Evolutionary conservation across 1,140 invertebrate species (phyloP), one percentile per base, ranked within the genome.

Genomic region (Mamestra configurata): DNA sequence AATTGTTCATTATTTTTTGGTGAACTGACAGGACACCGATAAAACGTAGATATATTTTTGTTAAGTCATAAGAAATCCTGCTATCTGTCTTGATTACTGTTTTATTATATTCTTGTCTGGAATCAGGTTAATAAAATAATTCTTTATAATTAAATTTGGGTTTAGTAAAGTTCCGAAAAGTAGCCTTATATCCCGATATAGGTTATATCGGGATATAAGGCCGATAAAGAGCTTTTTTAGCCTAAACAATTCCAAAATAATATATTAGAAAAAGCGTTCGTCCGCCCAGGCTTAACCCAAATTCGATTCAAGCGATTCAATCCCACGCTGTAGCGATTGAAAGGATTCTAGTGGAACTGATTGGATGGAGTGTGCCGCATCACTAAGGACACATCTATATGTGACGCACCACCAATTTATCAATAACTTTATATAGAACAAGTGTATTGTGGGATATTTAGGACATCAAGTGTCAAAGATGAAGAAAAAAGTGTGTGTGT

Each of bases 301-400:
- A 55, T 55, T 72, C 70, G 51, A 55, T 72, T 53, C 15, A 53
- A 72, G 27, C 43, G 68, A 72, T 27, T 72, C 49, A 72, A 72
- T 55, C 31, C 51, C 15, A 57, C 51, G 31, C 31, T 18, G 15
- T 18, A 20, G n/a, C 22, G 22, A 55, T 40, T 72, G 70, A 72
- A 72, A 55, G 49, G 70, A 72, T 72, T 55, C 43, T 72, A 46
- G 49, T 55, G 70, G 49, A 20, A 72, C 31, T 55, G 70, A 72
- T 72, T 55, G 70, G 70, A 70, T 70, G 22, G 43, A 72, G 51
- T 37, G 51, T 53, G 51, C 31, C 18, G 40, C 49, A 37, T 72
- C 35, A 55, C 46, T 31, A 31, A n/a, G 53, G 18, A 27, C 40
- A 27, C 11, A 15, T 49, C 31, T 15, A 24, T n/a, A 49, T n/a